Evolutionary conservation across 2,797 vertebrate genomes (phyloP).

Genomic region (Diplodus puntazzo): DNA sequence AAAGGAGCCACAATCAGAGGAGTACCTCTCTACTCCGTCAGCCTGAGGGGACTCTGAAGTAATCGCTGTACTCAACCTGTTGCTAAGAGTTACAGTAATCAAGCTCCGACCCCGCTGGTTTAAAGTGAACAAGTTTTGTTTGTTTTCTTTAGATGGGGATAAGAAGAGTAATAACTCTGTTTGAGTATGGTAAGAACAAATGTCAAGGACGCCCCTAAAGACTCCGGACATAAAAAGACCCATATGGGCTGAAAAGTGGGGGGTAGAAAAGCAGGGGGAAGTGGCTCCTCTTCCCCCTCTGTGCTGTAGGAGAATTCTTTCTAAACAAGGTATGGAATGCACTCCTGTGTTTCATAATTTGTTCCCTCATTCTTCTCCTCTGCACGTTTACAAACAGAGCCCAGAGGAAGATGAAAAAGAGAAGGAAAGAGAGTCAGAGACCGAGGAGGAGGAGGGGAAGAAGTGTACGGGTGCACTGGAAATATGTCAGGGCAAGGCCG

Average conservation of each 20-base stretch:
- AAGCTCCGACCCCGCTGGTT: neutral
- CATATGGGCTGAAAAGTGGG: slow-evolving; percentile 72
- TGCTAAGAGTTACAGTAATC: neutral
- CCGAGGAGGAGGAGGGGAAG: slow-evolving; percentile 35
- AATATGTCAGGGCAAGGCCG: slow-evolving; percentile 54
- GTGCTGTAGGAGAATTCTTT: slow-evolving; percentile 80
- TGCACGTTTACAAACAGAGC: slow-evolving; percentile 81
- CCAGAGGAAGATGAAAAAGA: slow-evolving; percentile 54
- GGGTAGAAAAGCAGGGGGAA: slow-evolving; percentile 54
- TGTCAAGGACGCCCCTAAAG: slow-evolving; percentile 38
- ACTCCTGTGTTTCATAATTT: slow-evolving; percentile 85
- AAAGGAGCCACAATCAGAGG: slow-evolving; percentile 27
- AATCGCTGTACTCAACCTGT: slow-evolving; percentile 15
- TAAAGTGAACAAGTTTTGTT: neutral
- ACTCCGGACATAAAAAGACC: slow-evolving; percentile 60
- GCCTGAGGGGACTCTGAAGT: slow-evolving; percentile 1
- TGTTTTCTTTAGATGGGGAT: no score
- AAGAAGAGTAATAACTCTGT: neutral
- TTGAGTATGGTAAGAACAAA: slow-evolving; percentile 26
- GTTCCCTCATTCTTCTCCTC: slow-evolving; percentile 81
- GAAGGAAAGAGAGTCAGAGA: slow-evolving; percentile 49
- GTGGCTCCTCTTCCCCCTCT: slow-evolving; percentile 69
- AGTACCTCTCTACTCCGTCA: neutral
- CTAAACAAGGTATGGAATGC: slow-evolving; percentile 91
- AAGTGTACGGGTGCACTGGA: slow-evolving; percentile 50